Conservation (phyloP, 1,140 invertebrate species). For the Anthonomus grandis region DNA sequence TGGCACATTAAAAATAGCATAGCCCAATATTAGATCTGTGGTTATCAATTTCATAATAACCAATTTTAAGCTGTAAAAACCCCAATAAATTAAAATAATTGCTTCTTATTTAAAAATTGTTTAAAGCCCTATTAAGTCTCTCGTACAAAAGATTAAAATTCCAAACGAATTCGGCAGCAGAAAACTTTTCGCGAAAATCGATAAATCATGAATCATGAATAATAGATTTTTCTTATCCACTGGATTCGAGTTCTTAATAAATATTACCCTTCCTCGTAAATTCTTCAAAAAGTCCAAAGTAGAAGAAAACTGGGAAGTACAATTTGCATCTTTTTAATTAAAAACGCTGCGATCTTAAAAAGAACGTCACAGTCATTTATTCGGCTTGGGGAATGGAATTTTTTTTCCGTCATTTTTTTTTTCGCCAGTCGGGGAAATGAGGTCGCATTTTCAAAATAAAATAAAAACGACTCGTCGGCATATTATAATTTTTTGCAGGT, state of each 20-base stretch:
- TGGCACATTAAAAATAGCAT: too few species aligned
- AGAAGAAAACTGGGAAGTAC: slow-evolving; percentile 2
- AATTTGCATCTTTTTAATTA: slow-evolving; percentile 21
- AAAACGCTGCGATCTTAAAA: slow-evolving; percentile 9
- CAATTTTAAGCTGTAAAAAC: too few species aligned
- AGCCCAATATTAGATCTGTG: too few species aligned
- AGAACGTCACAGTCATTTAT: slow-evolving; percentile 9
- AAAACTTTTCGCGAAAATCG: slow-evolving; percentile 3
- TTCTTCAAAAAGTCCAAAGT: not conserved
- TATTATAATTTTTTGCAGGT: slow-evolving; percentile 4
- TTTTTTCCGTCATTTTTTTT: slow-evolving; percentile 6
- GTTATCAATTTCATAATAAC: too few species aligned
- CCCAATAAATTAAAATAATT: too few species aligned
- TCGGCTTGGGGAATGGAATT: slow-evolving; percentile 6
- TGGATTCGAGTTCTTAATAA: slow-evolving; percentile 15
- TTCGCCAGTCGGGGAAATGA: slow-evolving; percentile 5
- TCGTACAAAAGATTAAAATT: slow-evolving; percentile 4
- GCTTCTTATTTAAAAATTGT: too few species aligned
- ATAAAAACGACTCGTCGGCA: slow-evolving; percentile 2
- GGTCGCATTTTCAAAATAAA: slow-evolving; percentile 13
- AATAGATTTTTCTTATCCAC: slow-evolving; percentile 7
- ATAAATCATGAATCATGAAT: slow-evolving; percentile 15
- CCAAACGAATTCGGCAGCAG: not conserved
- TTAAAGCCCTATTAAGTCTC: too few species aligned
- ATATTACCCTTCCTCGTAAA: slow-evolving; percentile 10